Evolutionary conservation across 2,888 invertebrate species (phyloP).

Genomic region (Philereme transversata): DNA sequence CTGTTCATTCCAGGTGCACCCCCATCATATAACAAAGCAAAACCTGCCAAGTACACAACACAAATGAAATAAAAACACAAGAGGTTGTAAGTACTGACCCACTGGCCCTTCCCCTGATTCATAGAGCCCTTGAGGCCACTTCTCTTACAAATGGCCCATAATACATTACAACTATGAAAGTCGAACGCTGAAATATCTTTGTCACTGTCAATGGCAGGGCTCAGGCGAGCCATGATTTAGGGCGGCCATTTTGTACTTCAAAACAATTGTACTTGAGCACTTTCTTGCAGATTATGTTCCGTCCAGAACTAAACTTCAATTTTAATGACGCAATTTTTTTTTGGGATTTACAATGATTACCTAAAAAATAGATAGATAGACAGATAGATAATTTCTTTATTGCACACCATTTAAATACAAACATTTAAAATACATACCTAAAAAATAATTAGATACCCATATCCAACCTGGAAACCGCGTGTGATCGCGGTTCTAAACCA

Average conservation of each 20-base stretch:
- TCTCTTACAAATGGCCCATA: constrained; percentile 40
- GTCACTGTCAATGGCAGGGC: constrained; percentile 38
- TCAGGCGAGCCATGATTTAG: constrained; percentile 29
- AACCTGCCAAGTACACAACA: constrained; percentile 1
- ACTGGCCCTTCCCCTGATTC: constrained; percentile 34
- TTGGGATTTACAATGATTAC: too few species aligned
- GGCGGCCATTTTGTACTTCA: constrained; percentile 23
- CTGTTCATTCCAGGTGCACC: too few species aligned
- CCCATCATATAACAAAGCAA: neutral
- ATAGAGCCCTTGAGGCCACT: constrained; percentile 41
- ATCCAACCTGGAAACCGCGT: too few species aligned
- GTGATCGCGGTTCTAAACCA: too few species aligned
- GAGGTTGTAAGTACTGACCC: constrained; percentile 25
- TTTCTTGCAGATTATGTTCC: neutral
- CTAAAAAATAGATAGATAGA: too few species aligned
- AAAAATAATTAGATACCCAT: too few species aligned
- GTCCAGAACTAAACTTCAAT: too few species aligned
- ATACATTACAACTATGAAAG: constrained; percentile 44
- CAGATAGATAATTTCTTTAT: too few species aligned
- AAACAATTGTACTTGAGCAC: constrained; percentile 24
- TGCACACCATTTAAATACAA: too few species aligned
- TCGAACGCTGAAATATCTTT: constrained; percentile 42
- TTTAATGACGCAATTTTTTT: too few species aligned
- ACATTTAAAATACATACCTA: too few species aligned
- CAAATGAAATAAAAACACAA: constrained; percentile 25